phyloP scores from a whole-genome alignment of 2,113 vertebrate genomes.

The Barnardius zonarius region DNA sequence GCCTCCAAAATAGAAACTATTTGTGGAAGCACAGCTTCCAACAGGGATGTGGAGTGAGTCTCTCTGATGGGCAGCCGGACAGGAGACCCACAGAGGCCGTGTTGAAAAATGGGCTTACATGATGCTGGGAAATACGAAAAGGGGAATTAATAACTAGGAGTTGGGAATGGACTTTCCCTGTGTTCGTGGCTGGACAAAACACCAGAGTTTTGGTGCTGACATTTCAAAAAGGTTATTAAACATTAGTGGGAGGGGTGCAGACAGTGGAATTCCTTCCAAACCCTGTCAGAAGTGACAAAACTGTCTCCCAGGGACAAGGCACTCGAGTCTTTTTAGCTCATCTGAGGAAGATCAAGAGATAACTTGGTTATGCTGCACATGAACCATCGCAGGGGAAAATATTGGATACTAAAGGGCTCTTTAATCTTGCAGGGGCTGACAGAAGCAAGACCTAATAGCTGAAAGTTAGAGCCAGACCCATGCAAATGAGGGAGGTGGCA shows the following conservation, averaged over 20 bases:
- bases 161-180: neutral
- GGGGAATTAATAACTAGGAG: neutral
- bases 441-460: neutral
- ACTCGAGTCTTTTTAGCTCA: neutral
- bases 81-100: rapidly evolving
- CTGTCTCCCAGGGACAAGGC: neutral
- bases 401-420: neutral
- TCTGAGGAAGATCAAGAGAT: neutral
- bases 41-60: too few species aligned
- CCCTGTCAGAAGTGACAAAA: neutral
- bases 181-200: neutral
- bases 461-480: neutral
- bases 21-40: neutral
- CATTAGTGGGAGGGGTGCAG: rapidly evolving
- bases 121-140: neutral
- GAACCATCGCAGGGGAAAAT: neutral
- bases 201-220: neutral
- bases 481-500: slow-evolving; percentile 5
- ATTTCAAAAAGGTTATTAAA: neutral
- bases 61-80: neutral
- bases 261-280: neutral
- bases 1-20: neutral
- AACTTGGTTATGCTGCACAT: neutral
- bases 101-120: neutral
- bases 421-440: neutral